Conservation (phyloP, 2,113 vertebrate species). For the Pomatorhinus ruficollis region DNA sequence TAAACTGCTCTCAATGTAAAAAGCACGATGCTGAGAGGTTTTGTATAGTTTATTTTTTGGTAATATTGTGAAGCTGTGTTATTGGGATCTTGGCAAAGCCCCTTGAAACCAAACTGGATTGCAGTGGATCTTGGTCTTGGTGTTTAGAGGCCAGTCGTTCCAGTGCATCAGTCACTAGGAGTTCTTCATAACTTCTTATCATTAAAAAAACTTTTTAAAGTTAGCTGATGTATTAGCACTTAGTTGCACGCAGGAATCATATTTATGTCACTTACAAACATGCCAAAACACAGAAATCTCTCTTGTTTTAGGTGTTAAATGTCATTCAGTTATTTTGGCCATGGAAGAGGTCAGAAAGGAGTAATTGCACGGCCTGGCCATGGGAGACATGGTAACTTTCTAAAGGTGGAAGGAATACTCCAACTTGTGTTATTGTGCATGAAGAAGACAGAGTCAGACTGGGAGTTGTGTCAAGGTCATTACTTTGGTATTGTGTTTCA, state of each 20-base stretch:
- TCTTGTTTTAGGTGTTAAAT: background rate
- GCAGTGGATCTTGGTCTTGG: background rate
- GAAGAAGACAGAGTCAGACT: background rate
- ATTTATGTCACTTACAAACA: background rate
- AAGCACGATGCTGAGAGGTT: background rate
- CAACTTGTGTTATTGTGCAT: background rate
- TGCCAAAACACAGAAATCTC: background rate
- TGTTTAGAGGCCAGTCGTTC: background rate
- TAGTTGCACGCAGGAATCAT: background rate
- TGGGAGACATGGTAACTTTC: background rate
- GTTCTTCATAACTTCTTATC: background rate
- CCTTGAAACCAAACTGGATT: background rate
- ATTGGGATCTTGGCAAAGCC: background rate
- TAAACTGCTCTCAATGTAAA: background rate
- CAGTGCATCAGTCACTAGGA: background rate
- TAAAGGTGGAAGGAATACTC: background rate
- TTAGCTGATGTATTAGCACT: background rate
- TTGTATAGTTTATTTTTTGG: background rate
- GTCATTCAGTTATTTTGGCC: background rate
- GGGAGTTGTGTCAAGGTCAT: background rate
- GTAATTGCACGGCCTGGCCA: background rate
- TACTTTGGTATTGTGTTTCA: background rate
- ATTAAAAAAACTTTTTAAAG: background rate
- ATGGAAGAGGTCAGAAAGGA: background rate
- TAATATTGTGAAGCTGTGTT: background rate